Evolutionary conservation across 53 echinoderm and acorn worm species (phyloP).

Genomic region (Paracentrotus lividus): DNA sequence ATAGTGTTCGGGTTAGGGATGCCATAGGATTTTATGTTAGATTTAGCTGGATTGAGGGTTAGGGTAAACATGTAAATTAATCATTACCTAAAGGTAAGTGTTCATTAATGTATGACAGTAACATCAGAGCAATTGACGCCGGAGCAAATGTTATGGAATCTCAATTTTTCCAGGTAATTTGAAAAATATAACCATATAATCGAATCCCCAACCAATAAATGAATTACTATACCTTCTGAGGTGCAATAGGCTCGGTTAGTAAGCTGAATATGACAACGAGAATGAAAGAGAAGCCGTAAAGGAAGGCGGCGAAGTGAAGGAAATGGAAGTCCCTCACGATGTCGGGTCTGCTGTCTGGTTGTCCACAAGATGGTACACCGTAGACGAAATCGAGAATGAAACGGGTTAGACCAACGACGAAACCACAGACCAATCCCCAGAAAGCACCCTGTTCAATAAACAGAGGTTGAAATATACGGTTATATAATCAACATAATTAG

Average conservation of each 20-base stretch:
- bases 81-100: too few relatives aligned
- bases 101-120: too few relatives aligned
- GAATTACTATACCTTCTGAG: slow-evolving; percentile 32
- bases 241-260: slow-evolving; percentile 25
- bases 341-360: slow-evolving; percentile 63
- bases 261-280: slow-evolving; percentile 75
- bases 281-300: slow-evolving; percentile 72
- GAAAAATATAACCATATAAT: too few relatives aligned
- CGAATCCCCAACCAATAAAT: neutral
- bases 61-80: too few relatives aligned
- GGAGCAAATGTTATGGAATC: too few relatives aligned
- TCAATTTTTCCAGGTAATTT: too few relatives aligned
- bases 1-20: too few relatives aligned
- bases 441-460: slow-evolving; percentile 70
- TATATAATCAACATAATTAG: too few relatives aligned
- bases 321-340: slow-evolving; percentile 69
- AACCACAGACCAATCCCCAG: slow-evolving; percentile 76
- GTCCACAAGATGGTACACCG: slow-evolving; percentile 72
- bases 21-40: too few relatives aligned
- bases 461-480: neutral
- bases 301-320: slow-evolving; percentile 76
- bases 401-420: slow-evolving; percentile 69
- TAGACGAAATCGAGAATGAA: slow-evolving; percentile 70
- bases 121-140: too few relatives aligned
- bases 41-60: too few relatives aligned